phyloP scores from a whole-genome alignment of 30 jellyfish, hydroid and myxozoan genomes.

The Chironex yamaguchii region DNA sequence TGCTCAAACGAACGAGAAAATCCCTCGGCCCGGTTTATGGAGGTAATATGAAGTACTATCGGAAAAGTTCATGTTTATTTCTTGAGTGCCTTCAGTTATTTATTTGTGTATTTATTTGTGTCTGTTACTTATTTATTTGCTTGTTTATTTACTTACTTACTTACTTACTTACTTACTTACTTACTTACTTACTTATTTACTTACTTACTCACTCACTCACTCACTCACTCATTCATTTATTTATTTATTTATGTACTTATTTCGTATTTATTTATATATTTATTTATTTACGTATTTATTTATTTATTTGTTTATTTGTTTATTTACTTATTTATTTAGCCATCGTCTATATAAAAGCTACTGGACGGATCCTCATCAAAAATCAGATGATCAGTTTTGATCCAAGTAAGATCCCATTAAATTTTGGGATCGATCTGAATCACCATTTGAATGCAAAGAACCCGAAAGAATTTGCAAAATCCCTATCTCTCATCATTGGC shows the following conservation, averaged over 20 bases:
- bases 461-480: too few species aligned
- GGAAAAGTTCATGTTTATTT: too few species aligned
- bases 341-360: too few species aligned
- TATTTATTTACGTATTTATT: not conserved
- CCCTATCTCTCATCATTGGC: too few species aligned
- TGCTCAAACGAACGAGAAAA: conserved; percentile 81
- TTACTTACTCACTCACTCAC: not conserved
- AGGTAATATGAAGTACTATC: conserved; percentile 51
- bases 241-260: not conserved
- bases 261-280: not conserved
- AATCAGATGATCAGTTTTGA: too few species aligned
- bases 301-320: not conserved
- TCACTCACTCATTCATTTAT: not conserved
- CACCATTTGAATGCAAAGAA: too few species aligned
- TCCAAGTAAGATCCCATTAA: too few species aligned
- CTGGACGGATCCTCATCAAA: too few species aligned
- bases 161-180: not conserved
- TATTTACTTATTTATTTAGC: not conserved
- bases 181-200: not conserved
- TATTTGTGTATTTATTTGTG: too few species aligned
- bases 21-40: conserved; percentile 58
- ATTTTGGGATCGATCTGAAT: too few species aligned
- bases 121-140: too few species aligned
- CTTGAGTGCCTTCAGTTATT: too few species aligned
- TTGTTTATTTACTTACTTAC: not conserved